Evolutionary conservation across 2,113 vertebrate species (phyloP).

Genomic region (Pollachius pollachius): DNA sequence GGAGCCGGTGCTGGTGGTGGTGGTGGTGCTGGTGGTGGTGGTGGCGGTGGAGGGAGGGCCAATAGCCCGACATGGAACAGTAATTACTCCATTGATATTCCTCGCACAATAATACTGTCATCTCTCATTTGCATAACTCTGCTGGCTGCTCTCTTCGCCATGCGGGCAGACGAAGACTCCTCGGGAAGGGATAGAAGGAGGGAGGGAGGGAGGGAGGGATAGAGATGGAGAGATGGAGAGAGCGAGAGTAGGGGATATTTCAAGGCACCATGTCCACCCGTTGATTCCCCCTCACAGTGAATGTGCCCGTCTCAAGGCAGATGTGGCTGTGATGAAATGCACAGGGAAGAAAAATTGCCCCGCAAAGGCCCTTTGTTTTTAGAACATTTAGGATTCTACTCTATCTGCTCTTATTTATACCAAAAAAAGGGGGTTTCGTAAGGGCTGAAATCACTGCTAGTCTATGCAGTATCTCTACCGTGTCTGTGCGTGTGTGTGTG

Average conservation of each 20-base stretch:
- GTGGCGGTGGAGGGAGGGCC: constrained; percentile 54
- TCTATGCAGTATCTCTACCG: too few relatives aligned
- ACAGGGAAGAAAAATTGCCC: too few relatives aligned
- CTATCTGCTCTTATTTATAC: too few relatives aligned
- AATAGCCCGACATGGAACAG: constrained; percentile 90
- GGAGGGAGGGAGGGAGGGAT: too few relatives aligned
- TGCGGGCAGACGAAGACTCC: constrained; percentile 82
- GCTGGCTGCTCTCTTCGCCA: constrained; percentile 62
- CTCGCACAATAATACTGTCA: constrained; percentile 98
- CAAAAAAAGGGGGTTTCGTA: too few relatives aligned
- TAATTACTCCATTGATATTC: constrained; percentile 99
- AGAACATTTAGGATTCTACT: too few relatives aligned
- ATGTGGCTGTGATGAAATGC: constrained; percentile 6
- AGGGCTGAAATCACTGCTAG: too few relatives aligned
- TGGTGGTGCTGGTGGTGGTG: too few relatives aligned
- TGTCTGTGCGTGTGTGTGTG: not conserved
- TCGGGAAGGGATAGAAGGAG: constrained; percentile 71
- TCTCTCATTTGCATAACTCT: constrained; percentile 98
- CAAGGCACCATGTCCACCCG: too few relatives aligned
- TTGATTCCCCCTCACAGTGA: too few relatives aligned
- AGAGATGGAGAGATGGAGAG: too few relatives aligned
- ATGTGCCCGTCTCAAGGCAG: constrained; percentile 44
- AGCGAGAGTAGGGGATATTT: constrained; percentile 50
- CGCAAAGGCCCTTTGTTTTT: not conserved
- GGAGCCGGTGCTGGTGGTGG: too few relatives aligned